A percentile compares a stretch with the other conserved stretches of the same genome.
These are phyloP conservation scores for Geotrypetes seraphini DNA, from an alignment of 2,797 vertebrate genomes.

Conservation along the genomic window DNA sequence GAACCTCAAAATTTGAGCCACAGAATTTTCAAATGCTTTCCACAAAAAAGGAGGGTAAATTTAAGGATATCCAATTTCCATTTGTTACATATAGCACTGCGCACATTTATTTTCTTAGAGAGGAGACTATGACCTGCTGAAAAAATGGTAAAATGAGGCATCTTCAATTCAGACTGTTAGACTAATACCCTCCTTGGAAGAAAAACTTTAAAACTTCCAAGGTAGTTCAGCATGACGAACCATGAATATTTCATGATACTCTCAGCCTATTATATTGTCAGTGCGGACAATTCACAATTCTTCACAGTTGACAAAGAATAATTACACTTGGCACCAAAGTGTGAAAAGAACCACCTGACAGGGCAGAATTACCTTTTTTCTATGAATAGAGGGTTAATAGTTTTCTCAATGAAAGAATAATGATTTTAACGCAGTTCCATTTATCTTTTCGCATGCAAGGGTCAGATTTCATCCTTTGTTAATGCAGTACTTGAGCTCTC, in stretches of 20 bases:
- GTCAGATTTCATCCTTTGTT: constrained; percentile 22
- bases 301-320: background rate
- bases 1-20: background rate
- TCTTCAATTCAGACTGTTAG: background rate
- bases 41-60: background rate
- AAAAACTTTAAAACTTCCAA: constrained; percentile 12
- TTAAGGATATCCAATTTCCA: background rate
- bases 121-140: background rate
- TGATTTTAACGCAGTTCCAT: constrained; percentile 17
- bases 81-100: background rate
- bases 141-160: background rate
- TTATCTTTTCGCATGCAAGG: constrained; percentile 12
- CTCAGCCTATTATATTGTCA: constrained; percentile 7
- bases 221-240: background rate
- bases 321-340: constrained; percentile 12
- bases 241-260: constrained; percentile 21
- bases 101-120: background rate
- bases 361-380: constrained; percentile 11
- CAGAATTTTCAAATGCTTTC: background rate
- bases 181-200: background rate
- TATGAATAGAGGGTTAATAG: constrained; percentile 12
- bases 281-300: constrained; percentile 2
- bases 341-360: background rate
- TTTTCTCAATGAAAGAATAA: constrained; percentile 3
- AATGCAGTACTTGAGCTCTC: no score